Base-by-base conservation (phyloP, 2,888 invertebrate genomes). In the Diloba caeruleocephala region DNA sequence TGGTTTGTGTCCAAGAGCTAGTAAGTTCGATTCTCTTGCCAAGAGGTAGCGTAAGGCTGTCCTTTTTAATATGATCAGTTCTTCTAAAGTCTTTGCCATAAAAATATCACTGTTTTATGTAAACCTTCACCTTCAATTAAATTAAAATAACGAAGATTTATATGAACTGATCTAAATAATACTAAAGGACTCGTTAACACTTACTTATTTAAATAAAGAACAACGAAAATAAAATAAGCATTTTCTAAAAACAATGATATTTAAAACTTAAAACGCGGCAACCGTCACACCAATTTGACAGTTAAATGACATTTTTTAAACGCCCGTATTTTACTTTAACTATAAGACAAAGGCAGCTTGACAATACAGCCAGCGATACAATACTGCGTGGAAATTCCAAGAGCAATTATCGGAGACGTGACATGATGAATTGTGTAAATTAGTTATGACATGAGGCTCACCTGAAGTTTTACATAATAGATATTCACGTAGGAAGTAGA, bases 71-170 rank as follows among this genome's bases (percentile, higher is more conserved):
- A 89, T 68, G 25, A 90, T 82, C 17, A 91, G 57, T 31, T 91
- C 91, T 71, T 92, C 89, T 33, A 90, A 61, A 53, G 66, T 87
- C 62, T 60, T 87, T 62, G 91, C 91, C 90, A 92, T 91, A 85
- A 62, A n/a, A 85, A 23, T 32, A 15, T n/a, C 3, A 15, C 21
- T 21, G 14, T 9, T 5, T 3, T 26, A 29, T 13, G 13, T 5
- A 33, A 19, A 21, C n/a, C 12, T 31, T 21, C 21, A 28, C 42
- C 7, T 21, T 15, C 13, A 8, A 36, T 13, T 15, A 7, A 23
- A 19, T 13, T 2, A 28, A 38, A 17, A 7, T 15, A 12, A n/a
- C n/a, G n/a, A n/a, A n/a, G n/a, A n/a, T n/a, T n/a, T n/a, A n/a
- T n/a, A n/a, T n/a, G n/a, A n/a, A n/a, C n/a, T n/a, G n/a, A n/a